Conservation (phyloP, 2,888 invertebrate species). For the Tricholauxania praeusta region DNA sequence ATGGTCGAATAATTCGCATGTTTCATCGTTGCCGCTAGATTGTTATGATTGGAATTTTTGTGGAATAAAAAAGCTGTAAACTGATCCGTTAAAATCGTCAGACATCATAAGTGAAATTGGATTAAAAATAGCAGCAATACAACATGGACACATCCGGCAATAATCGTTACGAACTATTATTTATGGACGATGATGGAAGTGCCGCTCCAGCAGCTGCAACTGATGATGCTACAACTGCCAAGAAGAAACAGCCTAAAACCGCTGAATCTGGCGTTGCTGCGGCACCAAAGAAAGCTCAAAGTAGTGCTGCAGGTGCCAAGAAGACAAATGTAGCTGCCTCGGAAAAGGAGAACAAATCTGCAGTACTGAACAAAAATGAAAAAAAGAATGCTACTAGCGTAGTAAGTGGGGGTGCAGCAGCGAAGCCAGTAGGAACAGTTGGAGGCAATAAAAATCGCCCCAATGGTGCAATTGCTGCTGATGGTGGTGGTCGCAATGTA, state of each 20-base stretch:
- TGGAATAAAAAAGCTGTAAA: not conserved
- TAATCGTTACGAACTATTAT: conserved; percentile 66
- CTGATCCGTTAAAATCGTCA: conserved; percentile 24
- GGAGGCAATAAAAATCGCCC: not conserved
- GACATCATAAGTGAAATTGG: conserved; percentile 4
- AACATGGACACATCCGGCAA: conserved; percentile 61
- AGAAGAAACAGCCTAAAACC: conserved; percentile 52
- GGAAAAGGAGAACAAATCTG: conserved; percentile 65
- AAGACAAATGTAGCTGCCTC: conserved; percentile 47
- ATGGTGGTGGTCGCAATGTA: conserved; percentile 25
- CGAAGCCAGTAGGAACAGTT: not conserved
- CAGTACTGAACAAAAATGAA: conserved; percentile 56
- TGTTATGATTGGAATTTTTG: conserved; percentile 30
- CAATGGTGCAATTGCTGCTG: not conserved
- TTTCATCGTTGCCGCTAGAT: not conserved
- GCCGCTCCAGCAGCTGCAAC: conserved; percentile 27
- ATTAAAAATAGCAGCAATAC: not conserved
- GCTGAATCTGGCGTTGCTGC: conserved; percentile 35
- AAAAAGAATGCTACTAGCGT: conserved; percentile 40
- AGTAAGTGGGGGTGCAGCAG: conserved; percentile 1
- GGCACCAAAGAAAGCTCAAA: conserved; percentile 28
- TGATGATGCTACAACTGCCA: conserved; percentile 42
- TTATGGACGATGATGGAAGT: conserved; percentile 61
- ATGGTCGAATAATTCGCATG: conserved; percentile 26
- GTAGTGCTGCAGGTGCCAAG: conserved; percentile 10